These are phyloP conservation scores for Mantis religiosa DNA, from an alignment of 2,888 invertebrate genomes.

Conservation along the genomic window DNA sequence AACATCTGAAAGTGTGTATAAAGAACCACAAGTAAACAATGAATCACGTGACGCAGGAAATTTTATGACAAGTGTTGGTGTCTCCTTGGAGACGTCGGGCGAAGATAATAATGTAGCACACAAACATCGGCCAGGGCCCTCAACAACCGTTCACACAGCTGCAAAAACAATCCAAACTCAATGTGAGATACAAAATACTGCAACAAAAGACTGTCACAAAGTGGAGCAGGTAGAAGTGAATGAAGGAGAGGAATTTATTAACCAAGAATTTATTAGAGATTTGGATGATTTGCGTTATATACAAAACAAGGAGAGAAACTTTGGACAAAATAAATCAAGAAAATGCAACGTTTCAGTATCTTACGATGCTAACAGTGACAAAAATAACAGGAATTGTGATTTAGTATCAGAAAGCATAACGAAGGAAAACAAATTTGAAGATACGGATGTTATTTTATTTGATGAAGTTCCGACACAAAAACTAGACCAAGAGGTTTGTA, in stretches of 20 bases:
- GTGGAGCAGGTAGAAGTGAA: too few species aligned
- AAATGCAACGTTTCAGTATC: not conserved
- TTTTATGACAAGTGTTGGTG: accelerated
- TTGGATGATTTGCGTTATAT: not conserved
- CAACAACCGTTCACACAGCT: not conserved
- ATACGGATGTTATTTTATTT: too few species aligned
- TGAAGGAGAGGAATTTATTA: not conserved
- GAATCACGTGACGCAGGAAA: not conserved
- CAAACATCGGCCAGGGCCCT: too few species aligned
- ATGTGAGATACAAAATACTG: not conserved
- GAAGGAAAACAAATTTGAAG: not conserved
- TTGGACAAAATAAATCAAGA: not conserved
- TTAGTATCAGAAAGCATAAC: not conserved
- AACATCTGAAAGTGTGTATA: not conserved
- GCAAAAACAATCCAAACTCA: not conserved
- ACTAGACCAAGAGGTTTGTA: not conserved
- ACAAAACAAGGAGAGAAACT: not conserved
- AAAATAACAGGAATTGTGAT: not conserved
- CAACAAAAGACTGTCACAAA: too few species aligned
- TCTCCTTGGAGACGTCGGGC: not conserved
- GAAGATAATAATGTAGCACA: not conserved
- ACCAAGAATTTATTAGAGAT: not conserved
- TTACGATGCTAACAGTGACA: too few species aligned
- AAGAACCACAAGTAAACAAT: not conserved
- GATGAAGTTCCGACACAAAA: not conserved